Base-by-base conservation (phyloP, 1,140 invertebrate genomes). In the Papilio dardanus region DNA sequence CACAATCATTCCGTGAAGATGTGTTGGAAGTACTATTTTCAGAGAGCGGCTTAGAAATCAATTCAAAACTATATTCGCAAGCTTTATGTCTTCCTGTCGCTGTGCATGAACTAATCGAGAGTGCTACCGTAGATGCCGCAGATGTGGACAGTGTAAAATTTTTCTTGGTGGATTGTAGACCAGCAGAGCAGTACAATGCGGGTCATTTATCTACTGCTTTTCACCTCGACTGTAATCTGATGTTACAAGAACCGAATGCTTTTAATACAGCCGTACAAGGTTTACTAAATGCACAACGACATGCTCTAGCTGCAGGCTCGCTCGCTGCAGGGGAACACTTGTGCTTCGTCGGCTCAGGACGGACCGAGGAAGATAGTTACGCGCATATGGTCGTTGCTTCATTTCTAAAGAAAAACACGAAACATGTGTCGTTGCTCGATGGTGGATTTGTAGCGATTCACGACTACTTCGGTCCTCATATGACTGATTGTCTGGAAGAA, bases 351-450 rank as follows among this genome's bases (percentile, higher is more conserved):
- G 99, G 99, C 68, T 99, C 98, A 83, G 99, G 99, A 5, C 95
- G 97, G 37, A 96, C 98, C 84, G 98, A 99, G 88, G 98, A 99
- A 93, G 99, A 99, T 91, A 97, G 97, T 86, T 99, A 99, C 90
- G 98, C 99, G 4, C 97, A 99, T 86, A 99, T 99, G 99, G 98
- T 99, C 31, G 97, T 99, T 10, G 98, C 99, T 8, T 98, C 98
- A 75, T 99, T 99, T 93, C 94, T 99, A 42, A 98, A 99, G 92
- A 97, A 98, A 89, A 97, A 98, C 86, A 97, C 97, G 0, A 96
- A 97, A 79, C 99, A 98, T 92, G 97, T 99, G 31, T 98, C 98
- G 75, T 95, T 99, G 92, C 95, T 99, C 10, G 96, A 96, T 81
- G 98, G 98, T 77, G 99, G 99, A 12, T 99, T 99, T 94, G 95